A percentile compares a stretch with the other conserved stretches of the same genome.
phyloP scores from a whole-genome alignment of 2,888 invertebrate genomes.

The Scelioninae gen. 2 region DNA sequence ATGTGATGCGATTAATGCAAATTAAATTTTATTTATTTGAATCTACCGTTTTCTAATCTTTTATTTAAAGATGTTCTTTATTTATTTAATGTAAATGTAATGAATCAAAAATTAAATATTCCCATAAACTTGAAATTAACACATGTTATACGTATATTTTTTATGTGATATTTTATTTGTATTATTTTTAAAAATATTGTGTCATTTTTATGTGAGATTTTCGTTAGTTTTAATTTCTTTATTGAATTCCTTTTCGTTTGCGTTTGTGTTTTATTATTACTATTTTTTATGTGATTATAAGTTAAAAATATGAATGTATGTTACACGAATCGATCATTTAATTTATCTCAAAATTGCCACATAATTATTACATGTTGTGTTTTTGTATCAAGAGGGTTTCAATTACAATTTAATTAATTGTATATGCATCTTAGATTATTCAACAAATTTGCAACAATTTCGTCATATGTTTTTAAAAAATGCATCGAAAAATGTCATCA shows the following conservation, averaged over 20 bases:
- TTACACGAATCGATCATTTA: conserved; percentile 17
- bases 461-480: conserved; percentile 31
- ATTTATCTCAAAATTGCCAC: conserved; percentile 51
- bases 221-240: conserved; percentile 16
- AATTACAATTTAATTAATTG: conserved; percentile 34
- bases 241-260: conserved; percentile 12
- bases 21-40: conserved; percentile 5
- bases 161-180: conserved; percentile 47
- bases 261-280: conserved; percentile 11
- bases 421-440: no score
- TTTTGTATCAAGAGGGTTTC: conserved; percentile 15
- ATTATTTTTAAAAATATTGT: conserved; percentile 5
- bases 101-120: conserved; percentile 17
- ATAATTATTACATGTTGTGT: conserved; percentile 60
- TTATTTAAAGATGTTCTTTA: no score
- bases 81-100: no score
- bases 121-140: conserved; percentile 36
- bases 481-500: conserved; percentile 15
- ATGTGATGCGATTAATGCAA: conserved; percentile 10
- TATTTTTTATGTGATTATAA: conserved; percentile 4
- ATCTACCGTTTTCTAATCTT: not conserved
- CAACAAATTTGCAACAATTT: no score
- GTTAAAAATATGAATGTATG: conserved; percentile 9
- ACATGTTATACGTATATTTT: conserved; percentile 25
- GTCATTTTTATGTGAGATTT: conserved; percentile 15